phyloP scores from a whole-genome alignment of 2,888 invertebrate species.

The Drosophila tanythrix region DNA sequence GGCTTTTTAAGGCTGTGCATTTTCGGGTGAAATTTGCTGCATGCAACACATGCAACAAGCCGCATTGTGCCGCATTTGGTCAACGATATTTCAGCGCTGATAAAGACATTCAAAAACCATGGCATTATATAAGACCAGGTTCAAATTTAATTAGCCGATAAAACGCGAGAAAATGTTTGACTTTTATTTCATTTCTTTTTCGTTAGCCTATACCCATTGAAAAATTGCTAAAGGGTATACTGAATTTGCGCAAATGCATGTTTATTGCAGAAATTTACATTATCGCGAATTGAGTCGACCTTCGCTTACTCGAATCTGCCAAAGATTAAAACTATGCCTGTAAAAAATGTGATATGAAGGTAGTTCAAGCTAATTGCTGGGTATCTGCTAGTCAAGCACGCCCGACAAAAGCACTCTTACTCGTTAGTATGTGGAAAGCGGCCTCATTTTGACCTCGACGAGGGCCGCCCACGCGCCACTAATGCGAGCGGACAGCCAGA shows the following conservation, averaged over 20 bases:
- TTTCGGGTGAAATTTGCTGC: slow-evolving; percentile 59
- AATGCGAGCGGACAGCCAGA: slow-evolving; percentile 28
- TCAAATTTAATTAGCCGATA: slow-evolving; percentile 51
- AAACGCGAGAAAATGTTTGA: slow-evolving; percentile 23
- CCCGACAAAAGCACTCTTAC: not conserved
- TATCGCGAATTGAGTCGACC: not conserved
- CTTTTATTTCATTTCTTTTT: not conserved
- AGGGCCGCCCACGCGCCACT: slow-evolving; percentile 33
- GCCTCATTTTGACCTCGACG: slow-evolving; percentile 42
- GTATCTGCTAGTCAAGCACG: not conserved
- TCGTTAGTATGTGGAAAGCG: slow-evolving; percentile 19
- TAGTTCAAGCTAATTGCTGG: too few species aligned
- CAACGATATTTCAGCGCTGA: slow-evolving; percentile 43
- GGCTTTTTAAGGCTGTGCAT: slow-evolving; percentile 57
- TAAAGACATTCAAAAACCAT: slow-evolving; percentile 53
- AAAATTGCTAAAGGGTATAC: not conserved
- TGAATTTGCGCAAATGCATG: not conserved
- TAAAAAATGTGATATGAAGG: not conserved
- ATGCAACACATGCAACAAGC: slow-evolving; percentile 26
- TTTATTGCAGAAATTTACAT: not conserved
- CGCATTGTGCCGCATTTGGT: slow-evolving; percentile 54
- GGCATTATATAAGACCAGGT: slow-evolving; percentile 43
- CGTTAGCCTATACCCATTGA: not conserved
- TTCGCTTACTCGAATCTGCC: not conserved
- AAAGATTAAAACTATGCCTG: too few species aligned